Evolutionary conservation across 2,113 vertebrate species (phyloP).

Genomic region (Psammodynastes pulverulentus): DNA sequence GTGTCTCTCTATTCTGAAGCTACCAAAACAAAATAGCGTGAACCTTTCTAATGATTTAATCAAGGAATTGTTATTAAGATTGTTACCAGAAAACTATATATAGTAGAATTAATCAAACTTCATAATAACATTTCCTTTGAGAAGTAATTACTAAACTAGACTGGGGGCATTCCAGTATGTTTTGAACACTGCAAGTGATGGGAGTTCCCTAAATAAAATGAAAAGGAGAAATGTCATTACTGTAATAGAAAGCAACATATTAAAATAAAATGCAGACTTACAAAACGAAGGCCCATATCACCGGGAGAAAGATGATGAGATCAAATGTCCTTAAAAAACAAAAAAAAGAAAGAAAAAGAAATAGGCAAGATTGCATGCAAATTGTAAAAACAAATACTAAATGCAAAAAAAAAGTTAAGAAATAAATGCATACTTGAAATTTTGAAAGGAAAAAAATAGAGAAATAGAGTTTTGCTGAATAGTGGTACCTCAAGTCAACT

Average conservation of each 20-base stretch:
- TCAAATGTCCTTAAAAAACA: neutral
- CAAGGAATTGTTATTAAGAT: neutral
- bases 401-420: neutral
- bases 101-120: neutral
- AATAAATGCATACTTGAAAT: neutral
- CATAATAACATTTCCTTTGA: neutral
- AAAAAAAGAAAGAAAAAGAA: neutral
- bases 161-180: neutral
- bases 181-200: neutral
- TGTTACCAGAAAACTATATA: neutral
- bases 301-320: neutral
- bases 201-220: neutral
- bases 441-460: neutral
- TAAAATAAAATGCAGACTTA: neutral
- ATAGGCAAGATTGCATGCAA: neutral
- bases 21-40: neutral
- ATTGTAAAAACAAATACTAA: neutral
- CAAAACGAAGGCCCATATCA: neutral
- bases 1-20: neutral
- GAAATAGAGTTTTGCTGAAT: neutral
- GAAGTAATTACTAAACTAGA: neutral
- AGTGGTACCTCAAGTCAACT: neutral
- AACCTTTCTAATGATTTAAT: neutral
- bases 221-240: neutral
- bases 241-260: neutral